These are phyloP conservation scores for Gallirallus australis DNA, from an alignment of 2,797 vertebrate species.

Conservation along the genomic window DNA sequence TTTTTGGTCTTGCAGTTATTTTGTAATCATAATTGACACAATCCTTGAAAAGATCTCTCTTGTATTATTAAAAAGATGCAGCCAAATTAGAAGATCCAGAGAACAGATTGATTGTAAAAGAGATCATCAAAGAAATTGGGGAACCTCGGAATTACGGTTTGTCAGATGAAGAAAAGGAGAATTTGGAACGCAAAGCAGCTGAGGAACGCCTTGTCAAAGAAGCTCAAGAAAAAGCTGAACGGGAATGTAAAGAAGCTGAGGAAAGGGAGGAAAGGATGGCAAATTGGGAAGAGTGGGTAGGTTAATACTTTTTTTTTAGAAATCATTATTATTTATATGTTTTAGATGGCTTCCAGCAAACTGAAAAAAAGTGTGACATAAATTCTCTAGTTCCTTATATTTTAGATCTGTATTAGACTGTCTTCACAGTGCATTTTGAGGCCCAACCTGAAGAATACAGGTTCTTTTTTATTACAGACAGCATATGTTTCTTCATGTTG, in stretches of 20 bases:
- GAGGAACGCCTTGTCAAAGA: constrained; percentile 79
- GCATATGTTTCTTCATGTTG: background rate
- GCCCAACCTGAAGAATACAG: background rate
- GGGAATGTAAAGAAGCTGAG: constrained; percentile 75
- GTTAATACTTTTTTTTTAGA: background rate
- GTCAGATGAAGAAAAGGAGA: constrained; percentile 81
- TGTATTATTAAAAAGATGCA: constrained; percentile 78
- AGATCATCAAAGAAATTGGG: constrained; percentile 84
- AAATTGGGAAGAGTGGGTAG: constrained; percentile 91
- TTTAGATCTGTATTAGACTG: background rate
- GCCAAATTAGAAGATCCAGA: constrained; percentile 79
- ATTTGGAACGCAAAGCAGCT: constrained; percentile 73
- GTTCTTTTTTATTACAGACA: background rate
- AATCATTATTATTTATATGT: background rate
- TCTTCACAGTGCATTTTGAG: background rate
- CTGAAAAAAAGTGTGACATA: background rate
- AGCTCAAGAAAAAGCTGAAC: constrained; percentile 72
- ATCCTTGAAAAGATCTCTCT: background rate
- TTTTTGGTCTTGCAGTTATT: background rate
- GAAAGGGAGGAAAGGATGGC: constrained; percentile 81
- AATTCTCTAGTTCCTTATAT: background rate
- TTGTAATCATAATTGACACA: background rate
- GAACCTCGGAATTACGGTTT: constrained; percentile 85
- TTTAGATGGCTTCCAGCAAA: background rate
- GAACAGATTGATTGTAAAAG: constrained; percentile 78